phyloP scores from a whole-genome alignment of 2,113 vertebrate species.

The Lucifuga dentata region DNA sequence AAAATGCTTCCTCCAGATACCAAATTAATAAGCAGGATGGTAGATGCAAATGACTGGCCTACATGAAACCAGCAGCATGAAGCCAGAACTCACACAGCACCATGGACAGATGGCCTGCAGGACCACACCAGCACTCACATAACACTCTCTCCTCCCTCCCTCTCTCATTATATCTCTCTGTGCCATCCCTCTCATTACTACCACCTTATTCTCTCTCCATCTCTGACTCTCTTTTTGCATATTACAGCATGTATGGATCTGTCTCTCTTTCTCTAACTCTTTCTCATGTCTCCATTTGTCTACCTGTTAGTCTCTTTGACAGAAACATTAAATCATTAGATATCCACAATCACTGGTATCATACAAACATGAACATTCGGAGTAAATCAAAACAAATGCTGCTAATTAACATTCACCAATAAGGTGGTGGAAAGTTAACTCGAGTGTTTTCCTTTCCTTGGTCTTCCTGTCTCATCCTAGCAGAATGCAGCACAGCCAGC shows the following conservation, averaged over 20 bases:
- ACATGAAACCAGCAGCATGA: constrained; percentile 66
- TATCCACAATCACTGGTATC: constrained; percentile 6
- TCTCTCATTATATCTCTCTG: constrained; percentile 26
- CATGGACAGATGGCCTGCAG: constrained; percentile 75
- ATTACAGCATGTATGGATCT: neutral
- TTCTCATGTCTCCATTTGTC: constrained; percentile 12
- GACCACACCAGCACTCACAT: constrained; percentile 64
- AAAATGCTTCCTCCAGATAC: constrained; percentile 68
- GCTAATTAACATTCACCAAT: constrained; percentile 29
- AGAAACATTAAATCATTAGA: constrained; percentile 12
- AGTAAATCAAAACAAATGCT: constrained; percentile 9
- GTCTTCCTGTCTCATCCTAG: constrained; percentile 65
- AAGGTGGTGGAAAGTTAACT: constrained; percentile 49
- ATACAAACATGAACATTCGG: constrained; percentile 34
- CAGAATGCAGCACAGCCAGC: constrained; percentile 66
- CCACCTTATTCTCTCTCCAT: constrained; percentile 22
- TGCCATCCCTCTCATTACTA: constrained; percentile 42
- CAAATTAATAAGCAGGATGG: constrained; percentile 76
- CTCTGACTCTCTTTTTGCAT: neutral
- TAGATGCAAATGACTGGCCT: constrained; percentile 77
- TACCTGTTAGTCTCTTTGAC: constrained; percentile 1
- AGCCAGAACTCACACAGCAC: constrained; percentile 71
- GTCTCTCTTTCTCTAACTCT: neutral
- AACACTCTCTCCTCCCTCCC: constrained; percentile 24
- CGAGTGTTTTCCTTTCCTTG: constrained; percentile 60